Base-by-base conservation (phyloP, 2,888 invertebrate species). In the Drosophila fulvimacula region DNA sequence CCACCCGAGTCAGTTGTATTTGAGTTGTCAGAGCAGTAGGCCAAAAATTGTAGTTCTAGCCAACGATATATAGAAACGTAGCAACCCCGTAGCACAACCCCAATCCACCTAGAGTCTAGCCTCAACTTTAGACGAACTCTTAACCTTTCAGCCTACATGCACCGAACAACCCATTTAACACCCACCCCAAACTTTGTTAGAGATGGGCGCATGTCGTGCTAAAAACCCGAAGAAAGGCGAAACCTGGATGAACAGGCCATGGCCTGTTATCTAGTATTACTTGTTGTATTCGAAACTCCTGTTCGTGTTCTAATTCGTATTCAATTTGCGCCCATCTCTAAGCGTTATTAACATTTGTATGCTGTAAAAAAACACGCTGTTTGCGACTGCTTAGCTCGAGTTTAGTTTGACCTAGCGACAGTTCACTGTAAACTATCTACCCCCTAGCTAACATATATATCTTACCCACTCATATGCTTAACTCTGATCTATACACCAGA, bases 1-100 rank as follows among this genome's bases (percentile, higher is more conserved):
- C 92, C 92, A 89, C 92, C 92, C 81, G 92, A 92, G 93, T 92
- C 92, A 92, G 93, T 92, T 92, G 91, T 92, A 91, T 92, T 92
- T 92, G 92, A 92, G 91, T 92, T 92, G 91, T 92, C 92, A 91
- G 92, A 92, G 91, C 92, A 92, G 86, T 92, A 92, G 92, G 68
- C 73, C 74, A 66, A 76, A 67, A 48, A 32, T 52, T 55, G 38
- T 73, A 81, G 69, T 62, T 52, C 64, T 86, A 82, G 76, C 63
- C 69, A 66, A 82, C 32, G 38, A 27, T 71, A 81, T 73, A 30
- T 48, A 48, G 48, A 48, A 48, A 17, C 30, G 32, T 48, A 48
- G 48, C n/a, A 48, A 30, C 15, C 36, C 61, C 64, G 44, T 66
- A 69, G 71, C 52, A 34, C 27, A 9, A 10, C 17, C 46, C 41